Base-by-base conservation (phyloP, 2,797 vertebrate genomes). In the Anniella stebbinsi region DNA sequence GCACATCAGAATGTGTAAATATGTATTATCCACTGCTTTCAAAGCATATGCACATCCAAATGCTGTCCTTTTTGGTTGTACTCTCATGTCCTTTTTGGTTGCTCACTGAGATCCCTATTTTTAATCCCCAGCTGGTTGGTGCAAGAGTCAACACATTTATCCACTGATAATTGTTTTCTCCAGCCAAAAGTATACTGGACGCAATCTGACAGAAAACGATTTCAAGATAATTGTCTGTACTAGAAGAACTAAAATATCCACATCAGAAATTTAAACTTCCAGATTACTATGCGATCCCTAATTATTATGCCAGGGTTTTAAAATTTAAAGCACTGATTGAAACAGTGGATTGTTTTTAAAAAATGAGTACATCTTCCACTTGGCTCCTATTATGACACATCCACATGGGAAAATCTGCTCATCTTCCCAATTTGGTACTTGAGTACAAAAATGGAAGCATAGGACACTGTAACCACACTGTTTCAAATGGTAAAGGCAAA, bases 51-150 rank as follows among this genome's bases (percentile, higher is more conserved):
- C 11, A 25, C 23, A 36, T 75, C 72, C 17, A 54, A 80, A 6
- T 80, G 30, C 57, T 69, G 9, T 84, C n/a, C 45, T 84, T 48
- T 84, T 84, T 88, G 54, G 12, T 66, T 60, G 21, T n/a, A n/a
- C n/a, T n/a, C n/a, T n/a, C n/a, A n/a, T 69, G 9, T 84, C n/a
- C 45, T 84, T 48, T 84, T 84, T 88, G 54, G 12, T 66, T 60
- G 21, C 36, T 48, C 17, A 67, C 30, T 88, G 38, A 25, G 41
- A 88, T 73, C 7, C 33, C 12, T 41, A 25, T 25, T 83, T 66
- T 25, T 78, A 66, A 77, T 23, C 18, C 30, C 51, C 41, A 69
- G 41, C 3, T 23, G 23, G 30, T 23, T 84, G 45, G 41, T 23
- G 9, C 38, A 70, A 84, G 45, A 66, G 18, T 51, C 15, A 48